phyloP scores from a whole-genome alignment of 2,888 invertebrate genomes.

The Dicroscelio sp. region DNA sequence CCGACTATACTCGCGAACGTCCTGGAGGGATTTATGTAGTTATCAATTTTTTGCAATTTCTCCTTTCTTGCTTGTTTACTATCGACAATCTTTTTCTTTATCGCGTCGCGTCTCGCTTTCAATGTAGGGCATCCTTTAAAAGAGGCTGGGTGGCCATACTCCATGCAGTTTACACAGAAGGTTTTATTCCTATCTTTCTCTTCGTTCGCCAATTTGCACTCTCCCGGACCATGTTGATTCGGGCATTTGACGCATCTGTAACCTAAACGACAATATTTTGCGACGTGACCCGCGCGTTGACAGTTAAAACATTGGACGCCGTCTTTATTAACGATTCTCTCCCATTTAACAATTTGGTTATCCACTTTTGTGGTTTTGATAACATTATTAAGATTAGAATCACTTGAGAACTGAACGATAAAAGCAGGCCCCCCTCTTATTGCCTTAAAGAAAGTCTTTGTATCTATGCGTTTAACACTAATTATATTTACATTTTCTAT shows the following conservation, averaged over 20 bases:
- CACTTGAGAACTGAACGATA: background rate
- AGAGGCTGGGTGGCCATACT: background rate
- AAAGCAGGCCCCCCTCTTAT: slow-evolving; percentile 8
- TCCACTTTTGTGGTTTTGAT: background rate
- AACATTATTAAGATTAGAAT: background rate
- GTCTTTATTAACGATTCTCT: background rate
- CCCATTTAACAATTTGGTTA: slow-evolving; percentile 51
- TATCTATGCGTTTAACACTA: slow-evolving; percentile 48
- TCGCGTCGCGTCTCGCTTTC: background rate
- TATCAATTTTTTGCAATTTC: background rate
- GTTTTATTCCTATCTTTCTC: background rate
- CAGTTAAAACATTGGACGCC: background rate
- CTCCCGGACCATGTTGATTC: background rate
- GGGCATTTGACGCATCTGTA: background rate
- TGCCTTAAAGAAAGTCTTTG: slow-evolving; percentile 54
- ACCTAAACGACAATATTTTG: background rate
- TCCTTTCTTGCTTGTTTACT: background rate
- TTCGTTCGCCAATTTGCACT: background rate
- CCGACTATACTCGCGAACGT: too few species aligned
- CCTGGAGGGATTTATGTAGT: too few species aligned
- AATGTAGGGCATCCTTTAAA: background rate
- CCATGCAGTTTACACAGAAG: background rate
- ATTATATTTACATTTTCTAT: slow-evolving; percentile 30
- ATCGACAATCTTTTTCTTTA: background rate
- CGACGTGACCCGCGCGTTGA: background rate